Evolutionary conservation across 2,113 vertebrate species (phyloP), one percentile per base, ranked within the genome.

Genomic region (Willisornis vidua): DNA sequence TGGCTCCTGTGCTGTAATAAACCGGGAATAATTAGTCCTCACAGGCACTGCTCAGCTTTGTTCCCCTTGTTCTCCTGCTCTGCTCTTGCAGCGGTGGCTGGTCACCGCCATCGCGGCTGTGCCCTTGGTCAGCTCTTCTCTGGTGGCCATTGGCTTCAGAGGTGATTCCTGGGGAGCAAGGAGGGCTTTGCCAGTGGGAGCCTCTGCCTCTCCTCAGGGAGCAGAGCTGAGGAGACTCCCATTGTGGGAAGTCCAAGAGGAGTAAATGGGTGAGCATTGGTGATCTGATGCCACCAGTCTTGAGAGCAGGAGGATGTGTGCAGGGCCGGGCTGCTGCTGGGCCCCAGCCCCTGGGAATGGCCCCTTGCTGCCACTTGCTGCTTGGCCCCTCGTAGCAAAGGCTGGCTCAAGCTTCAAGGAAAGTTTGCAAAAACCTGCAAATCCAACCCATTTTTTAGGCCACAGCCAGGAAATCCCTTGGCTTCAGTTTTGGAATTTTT

Each of bases 81-180:
- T n/a, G 33, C 67, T 76, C 49, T 68, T 83, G 58, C 35, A 63
- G 57, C 18, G 19, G 37, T 26, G n/a, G 1, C 23, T 7, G 11
- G 49, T 68, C 3, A 4, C 51, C 85, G n/a, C 51, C n/a, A 31
- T 52, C 5, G 1, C 0, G 1, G 29, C 71, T 9, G 3, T 62
- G 67, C 22, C 35, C 61, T 75, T 91, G 0, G 0, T 41, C 33
- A 46, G 26, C 68, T 31, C 31, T 49, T 80, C 59, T 39, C 48
- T 55, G 73, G 6, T 54, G 16, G 25, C 23, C n/a, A 2, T 52
- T 48, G 33, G 39, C 81, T 63, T 82, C 43, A 72, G 72, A 79
- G 57, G 15, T 11, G 33, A 28, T 12, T 90, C 22, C 39, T 9
- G 59, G 35, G 41, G 7, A 66, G 25, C 4, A 31, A 24, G 10